Conservation (phyloP, 1,140 invertebrate species). For the Drosophila tani region DNA sequence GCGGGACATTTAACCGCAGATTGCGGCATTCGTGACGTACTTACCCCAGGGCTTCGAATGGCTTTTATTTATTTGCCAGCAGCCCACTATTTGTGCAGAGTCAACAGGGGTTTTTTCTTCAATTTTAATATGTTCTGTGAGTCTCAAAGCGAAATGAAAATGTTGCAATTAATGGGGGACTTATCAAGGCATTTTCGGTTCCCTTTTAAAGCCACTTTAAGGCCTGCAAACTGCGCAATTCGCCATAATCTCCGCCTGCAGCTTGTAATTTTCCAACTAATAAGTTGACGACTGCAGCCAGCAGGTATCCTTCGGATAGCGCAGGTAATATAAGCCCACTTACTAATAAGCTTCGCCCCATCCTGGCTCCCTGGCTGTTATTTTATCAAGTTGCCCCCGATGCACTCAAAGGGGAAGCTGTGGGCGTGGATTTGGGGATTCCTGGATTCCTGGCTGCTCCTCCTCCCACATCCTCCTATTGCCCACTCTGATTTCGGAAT, state of each 20-base stretch:
- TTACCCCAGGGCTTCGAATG: not conserved
- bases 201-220: too few species aligned
- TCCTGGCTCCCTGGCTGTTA: too few species aligned
- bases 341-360: not conserved
- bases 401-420: not conserved
- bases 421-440: not conserved
- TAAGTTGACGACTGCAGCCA: not conserved
- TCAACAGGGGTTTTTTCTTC: too few species aligned
- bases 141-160: too few species aligned
- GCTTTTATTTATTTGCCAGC: not conserved
- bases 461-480: too few species aligned
- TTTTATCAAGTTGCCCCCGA: not conserved
- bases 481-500: too few species aligned
- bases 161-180: too few species aligned
- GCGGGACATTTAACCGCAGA: constrained; percentile 23
- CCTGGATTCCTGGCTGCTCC: too few species aligned
- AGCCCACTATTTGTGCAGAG: too few species aligned
- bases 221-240: not conserved
- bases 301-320: not conserved
- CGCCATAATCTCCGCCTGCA: not conserved
- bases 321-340: not conserved
- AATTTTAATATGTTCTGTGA: too few species aligned
- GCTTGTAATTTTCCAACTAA: not conserved
- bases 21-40: constrained; percentile 7
- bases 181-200: too few species aligned